These are phyloP conservation scores for Microhierax caerulescens DNA, from an alignment of 2,797 vertebrate genomes.

Conservation along the genomic window DNA sequence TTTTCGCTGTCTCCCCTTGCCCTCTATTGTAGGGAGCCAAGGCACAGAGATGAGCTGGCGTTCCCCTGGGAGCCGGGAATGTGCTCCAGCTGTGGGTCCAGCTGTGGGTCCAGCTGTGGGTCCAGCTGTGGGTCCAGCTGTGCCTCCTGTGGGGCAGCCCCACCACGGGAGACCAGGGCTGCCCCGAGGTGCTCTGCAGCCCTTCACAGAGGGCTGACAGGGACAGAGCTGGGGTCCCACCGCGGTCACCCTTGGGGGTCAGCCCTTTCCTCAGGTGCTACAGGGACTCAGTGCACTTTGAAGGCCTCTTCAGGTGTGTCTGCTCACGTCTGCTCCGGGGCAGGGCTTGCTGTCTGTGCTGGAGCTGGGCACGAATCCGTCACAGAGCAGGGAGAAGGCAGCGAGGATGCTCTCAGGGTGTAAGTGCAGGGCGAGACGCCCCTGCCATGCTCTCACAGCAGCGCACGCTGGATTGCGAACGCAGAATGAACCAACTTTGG, in stretches of 20 bases:
- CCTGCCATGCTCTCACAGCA: neutral
- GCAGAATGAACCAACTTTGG: neutral
- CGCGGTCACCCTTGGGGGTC: neutral
- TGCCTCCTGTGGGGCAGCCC: fast-evolving
- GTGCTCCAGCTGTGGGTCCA: neutral
- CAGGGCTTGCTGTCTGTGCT: neutral
- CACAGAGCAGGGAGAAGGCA: neutral
- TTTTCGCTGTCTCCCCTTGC: neutral
- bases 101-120: neutral
- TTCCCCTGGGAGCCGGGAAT: neutral
- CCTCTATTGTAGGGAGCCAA: fast-evolving
- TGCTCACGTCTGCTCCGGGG: fast-evolving
- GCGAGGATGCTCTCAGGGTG: neutral
- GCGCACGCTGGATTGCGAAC: neutral
- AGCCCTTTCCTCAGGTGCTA: neutral
- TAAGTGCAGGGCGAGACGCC: neutral
- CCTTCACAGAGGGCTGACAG: neutral
- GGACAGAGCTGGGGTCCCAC: neutral
- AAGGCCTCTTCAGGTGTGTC: neutral
- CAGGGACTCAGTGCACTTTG: neutral
- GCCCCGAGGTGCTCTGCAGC: neutral
- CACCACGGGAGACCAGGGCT: neutral
- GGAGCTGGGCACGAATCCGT: neutral
- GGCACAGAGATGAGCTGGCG: fast-evolving
- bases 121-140: neutral